Percentiles rank a stretch among this genome's conserved stretches.
Evolutionary conservation across 2,113 vertebrate species (phyloP).

Genomic region (Mesitornis unicolor): DNA sequence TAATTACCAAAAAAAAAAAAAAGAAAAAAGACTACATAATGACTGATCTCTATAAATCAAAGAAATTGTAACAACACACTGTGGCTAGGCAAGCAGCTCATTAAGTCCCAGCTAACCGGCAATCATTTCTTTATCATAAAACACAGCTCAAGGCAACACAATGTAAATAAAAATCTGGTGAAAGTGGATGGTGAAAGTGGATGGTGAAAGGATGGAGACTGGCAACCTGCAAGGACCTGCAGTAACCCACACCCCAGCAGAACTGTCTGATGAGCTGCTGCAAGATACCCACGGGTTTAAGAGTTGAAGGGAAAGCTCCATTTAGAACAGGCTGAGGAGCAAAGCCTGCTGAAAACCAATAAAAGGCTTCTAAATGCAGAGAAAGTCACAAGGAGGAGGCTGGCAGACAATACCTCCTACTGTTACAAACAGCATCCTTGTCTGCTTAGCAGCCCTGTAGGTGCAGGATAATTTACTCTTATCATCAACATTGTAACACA

Average conservation of each 20-base stretch:
- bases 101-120: background rate
- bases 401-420: background rate
- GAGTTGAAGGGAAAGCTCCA: background rate
- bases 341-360: background rate
- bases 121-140: background rate
- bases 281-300: background rate
- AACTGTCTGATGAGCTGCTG: background rate
- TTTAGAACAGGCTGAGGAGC: background rate
- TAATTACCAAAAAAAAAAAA: background rate
- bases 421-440: background rate
- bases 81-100: background rate
- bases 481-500: background rate
- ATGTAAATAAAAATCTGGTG: background rate
- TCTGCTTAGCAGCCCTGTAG: background rate
- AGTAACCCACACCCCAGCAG: background rate
- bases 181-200: too few relatives aligned
- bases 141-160: background rate
- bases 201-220: background rate
- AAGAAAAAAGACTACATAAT: background rate
- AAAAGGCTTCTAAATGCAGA: background rate
- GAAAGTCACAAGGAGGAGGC: background rate
- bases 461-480: background rate
- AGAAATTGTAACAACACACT: background rate
- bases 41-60: constrained; percentile 33
- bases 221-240: fast-evolving